A percentile compares a stretch with the other conserved stretches of the same genome.
Evolutionary conservation across 2,888 invertebrate species (phyloP).

Genomic region (Phymatocera aterrima): DNA sequence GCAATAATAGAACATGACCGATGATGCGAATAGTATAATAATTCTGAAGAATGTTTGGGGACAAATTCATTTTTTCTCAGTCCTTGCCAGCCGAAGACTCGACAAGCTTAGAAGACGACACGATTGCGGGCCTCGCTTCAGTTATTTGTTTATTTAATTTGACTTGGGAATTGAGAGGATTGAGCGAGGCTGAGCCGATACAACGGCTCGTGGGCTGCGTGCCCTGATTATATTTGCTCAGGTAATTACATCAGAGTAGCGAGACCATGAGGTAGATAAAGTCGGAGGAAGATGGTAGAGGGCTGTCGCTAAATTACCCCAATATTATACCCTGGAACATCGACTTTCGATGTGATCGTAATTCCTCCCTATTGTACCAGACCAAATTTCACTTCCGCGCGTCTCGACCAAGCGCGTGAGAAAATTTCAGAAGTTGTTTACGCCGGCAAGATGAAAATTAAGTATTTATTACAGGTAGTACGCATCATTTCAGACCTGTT

Average conservation of each 20-base stretch:
- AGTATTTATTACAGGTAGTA: not conserved
- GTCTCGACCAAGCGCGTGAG: not conserved
- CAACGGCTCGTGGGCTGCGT: slow-evolving; percentile 34
- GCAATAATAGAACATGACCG: not conserved
- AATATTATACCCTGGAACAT: slow-evolving; percentile 31
- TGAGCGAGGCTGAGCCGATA: slow-evolving; percentile 42
- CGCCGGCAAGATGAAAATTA: not conserved
- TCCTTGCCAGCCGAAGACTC: not conserved
- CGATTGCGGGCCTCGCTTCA: not conserved
- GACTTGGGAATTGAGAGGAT: slow-evolving; percentile 48
- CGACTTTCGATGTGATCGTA: slow-evolving; percentile 18
- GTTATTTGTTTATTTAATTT: slow-evolving; percentile 46
- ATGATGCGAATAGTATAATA: not conserved
- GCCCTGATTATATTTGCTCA: slow-evolving; percentile 47
- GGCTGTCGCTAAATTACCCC: slow-evolving; percentile 43
- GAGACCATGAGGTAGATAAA: not conserved
- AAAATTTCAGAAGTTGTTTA: not conserved
- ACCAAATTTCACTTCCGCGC: not conserved
- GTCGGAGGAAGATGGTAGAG: not conserved
- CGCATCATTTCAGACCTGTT: not conserved
- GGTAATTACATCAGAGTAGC: slow-evolving; percentile 44
- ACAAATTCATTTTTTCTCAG: not conserved
- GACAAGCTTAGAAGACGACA: slow-evolving; percentile 20
- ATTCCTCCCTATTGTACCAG: not conserved
- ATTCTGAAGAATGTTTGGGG: not conserved